phyloP scores from a whole-genome alignment of 2,113 vertebrate genomes.

The Hoplias malabaricus region DNA sequence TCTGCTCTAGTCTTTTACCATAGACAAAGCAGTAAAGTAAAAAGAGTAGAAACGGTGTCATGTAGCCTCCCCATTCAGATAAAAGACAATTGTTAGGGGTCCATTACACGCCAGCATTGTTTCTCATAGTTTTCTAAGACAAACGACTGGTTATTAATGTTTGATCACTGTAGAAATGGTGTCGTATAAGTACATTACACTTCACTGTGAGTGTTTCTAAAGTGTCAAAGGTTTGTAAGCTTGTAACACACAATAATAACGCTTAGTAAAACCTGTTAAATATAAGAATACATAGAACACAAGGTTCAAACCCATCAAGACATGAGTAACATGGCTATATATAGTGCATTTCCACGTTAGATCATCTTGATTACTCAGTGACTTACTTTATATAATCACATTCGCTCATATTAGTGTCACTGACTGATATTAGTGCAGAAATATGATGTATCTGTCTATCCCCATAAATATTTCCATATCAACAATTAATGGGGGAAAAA shows the following conservation, averaged over 20 bases:
- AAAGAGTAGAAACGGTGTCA: not conserved
- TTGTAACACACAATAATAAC: not conserved
- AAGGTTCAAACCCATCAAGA: too few relatives aligned
- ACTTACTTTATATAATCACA: too few relatives aligned
- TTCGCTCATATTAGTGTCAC: too few relatives aligned
- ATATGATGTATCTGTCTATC: not conserved
- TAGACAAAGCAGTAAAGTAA: conserved; percentile 1
- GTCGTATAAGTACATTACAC: not conserved
- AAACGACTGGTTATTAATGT: too few relatives aligned
- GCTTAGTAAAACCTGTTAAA: too few relatives aligned
- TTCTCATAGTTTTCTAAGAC: too few relatives aligned
- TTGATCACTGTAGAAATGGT: not conserved
- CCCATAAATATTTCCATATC: not conserved
- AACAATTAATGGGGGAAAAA: too few relatives aligned
- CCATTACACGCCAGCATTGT: not conserved
- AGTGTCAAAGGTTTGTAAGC: not conserved
- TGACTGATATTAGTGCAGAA: too few relatives aligned
- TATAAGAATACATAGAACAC: too few relatives aligned
- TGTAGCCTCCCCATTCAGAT: not conserved
- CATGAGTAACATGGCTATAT: too few relatives aligned
- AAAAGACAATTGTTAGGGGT: not conserved
- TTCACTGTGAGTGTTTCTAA: not conserved
- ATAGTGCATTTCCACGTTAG: too few relatives aligned
- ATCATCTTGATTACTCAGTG: too few relatives aligned
- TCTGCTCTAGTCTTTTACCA: conserved; percentile 29